phyloP scores from a whole-genome alignment of 1,140 invertebrate genomes.

The Watersipora subatra region DNA sequence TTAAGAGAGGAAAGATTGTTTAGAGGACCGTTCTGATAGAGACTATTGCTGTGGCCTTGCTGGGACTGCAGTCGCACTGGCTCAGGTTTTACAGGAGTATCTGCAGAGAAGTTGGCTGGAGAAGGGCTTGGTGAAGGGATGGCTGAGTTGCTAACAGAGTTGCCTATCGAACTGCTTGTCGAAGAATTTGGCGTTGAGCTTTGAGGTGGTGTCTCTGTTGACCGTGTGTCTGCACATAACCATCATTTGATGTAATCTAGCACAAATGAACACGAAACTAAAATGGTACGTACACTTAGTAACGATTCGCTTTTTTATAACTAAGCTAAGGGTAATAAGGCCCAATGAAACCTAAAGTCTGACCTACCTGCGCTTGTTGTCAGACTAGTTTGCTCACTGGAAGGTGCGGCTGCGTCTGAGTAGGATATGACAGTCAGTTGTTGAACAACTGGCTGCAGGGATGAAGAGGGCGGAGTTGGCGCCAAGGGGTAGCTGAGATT shows the following conservation, averaged over 20 bases:
- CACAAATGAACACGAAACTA: no score
- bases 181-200: background rate
- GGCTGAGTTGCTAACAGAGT: slow-evolving; percentile 1
- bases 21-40: background rate
- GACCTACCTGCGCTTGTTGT: background rate
- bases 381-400: background rate
- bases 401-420: background rate
- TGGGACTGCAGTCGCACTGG: background rate
- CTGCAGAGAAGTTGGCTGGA: background rate
- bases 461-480: no score
- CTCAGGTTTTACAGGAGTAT: background rate
- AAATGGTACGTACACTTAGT: no score
- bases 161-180: background rate
- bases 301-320: no score
- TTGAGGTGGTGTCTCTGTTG: background rate
- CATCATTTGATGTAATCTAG: no score
- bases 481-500: no score
- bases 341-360: no score
- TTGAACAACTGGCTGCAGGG: no score
- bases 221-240: background rate
- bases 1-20: background rate
- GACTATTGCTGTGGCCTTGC: background rate
- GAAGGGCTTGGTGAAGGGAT: background rate
- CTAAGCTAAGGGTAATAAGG: no score
- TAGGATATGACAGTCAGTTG: background rate